These are phyloP conservation scores for Cyprinella venusta DNA, from an alignment of 2,797 vertebrate species.

Conservation along the genomic window DNA sequence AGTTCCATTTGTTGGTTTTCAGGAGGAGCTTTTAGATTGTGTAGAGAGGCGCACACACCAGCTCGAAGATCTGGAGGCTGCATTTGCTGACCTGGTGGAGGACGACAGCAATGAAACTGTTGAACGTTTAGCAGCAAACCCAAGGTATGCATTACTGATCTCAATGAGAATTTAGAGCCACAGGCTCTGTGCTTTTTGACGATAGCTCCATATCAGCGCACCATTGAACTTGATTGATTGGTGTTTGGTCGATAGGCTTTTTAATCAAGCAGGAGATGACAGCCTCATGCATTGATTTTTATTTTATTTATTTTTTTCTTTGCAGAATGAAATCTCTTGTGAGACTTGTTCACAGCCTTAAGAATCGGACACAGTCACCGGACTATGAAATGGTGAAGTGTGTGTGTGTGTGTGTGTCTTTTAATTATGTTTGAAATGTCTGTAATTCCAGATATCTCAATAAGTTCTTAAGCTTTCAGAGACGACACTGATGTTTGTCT, in stretches of 20 bases:
- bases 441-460: neutral
- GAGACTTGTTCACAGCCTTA: slow-evolving; percentile 87
- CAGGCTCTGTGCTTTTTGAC: slow-evolving; percentile 8
- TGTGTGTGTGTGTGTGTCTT: neutral
- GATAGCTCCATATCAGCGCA: neutral
- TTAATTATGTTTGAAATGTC: neutral
- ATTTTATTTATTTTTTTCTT: slow-evolving; percentile 34
- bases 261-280: slow-evolving; percentile 16
- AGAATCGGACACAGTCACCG: slow-evolving; percentile 80
- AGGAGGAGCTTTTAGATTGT: slow-evolving; percentile 84
- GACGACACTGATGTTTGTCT: neutral
- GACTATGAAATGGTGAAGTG: slow-evolving; percentile 94
- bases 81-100: slow-evolving; percentile 92
- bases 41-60: slow-evolving; percentile 87
- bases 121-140: slow-evolving; percentile 82
- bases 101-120: slow-evolving; percentile 85
- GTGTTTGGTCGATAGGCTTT: neutral
- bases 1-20: slow-evolving; percentile 19
- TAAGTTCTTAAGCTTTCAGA: neutral
- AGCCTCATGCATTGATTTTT: neutral
- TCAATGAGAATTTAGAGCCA: neutral
- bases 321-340: slow-evolving; percentile 85
- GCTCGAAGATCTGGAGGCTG: slow-evolving; percentile 92
- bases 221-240: neutral
- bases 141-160: slow-evolving; percentile 77